Base-by-base conservation (phyloP, 2,113 vertebrate species). In the Anarhynchus alexandrinus region DNA sequence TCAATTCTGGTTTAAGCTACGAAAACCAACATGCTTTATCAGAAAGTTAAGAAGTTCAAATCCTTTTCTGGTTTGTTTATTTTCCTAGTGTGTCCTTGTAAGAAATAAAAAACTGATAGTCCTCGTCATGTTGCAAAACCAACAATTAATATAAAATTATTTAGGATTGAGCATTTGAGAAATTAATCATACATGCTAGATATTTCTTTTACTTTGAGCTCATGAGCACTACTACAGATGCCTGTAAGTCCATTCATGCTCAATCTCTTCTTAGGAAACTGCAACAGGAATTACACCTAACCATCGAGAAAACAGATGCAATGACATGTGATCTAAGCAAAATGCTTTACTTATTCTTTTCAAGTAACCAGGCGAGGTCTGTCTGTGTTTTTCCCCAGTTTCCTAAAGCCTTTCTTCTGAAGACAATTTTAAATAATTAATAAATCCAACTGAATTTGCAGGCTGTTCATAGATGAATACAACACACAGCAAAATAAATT, bases 351-450 rank as follows among this genome's bases (percentile, higher is more conserved):
- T 66, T 88, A 42, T 38, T 65, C 30, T 40, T 72, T 79, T 85
- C 36, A 76, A 57, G 30, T 21, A 71, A 52, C 14, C 22, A 70
- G 15, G 9, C 23, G 80, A 65, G 15, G 5, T 69, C 38, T 71
- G 10, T 54, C 34, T 67, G 8, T 78, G n/a, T 40, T 96, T 89
- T 76, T 5, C n/a, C 11, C 6, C 20, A 17, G 43, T 74, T 95
- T 93, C 21, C 40, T 73, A 84, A 93, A 86, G 26, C 23, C 30
- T 91, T 87, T 58, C 34, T 45, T 91, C 49, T 73, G 54, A 79
- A 95, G 92, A 79, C 3, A 57, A 61, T 45, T 86, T 67, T 51
- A 89, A 94, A 92, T 92, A 86, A 92, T 95, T 91, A 71, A 94
- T 72, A 91, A 86, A 92, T 76, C 12, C 1, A 84, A 42, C 25